Evolutionary conservation across 1,140 invertebrate genomes (phyloP).

Genomic region (Cotesia vestalis): DNA sequence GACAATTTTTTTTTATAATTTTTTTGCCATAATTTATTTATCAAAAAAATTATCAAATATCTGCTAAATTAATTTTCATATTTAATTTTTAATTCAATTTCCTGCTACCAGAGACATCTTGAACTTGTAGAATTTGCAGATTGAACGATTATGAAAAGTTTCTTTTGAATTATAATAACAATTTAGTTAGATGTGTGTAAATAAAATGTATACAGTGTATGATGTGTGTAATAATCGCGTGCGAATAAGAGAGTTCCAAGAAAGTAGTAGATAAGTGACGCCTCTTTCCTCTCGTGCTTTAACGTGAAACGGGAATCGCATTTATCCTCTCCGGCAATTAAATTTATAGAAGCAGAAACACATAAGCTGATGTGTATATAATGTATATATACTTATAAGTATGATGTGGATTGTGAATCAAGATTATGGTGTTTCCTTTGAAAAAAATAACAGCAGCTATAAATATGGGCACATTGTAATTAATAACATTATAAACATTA

Average conservation of each 20-base stretch:
- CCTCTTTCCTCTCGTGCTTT: slow-evolving; percentile 14
- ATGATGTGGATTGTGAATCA: not conserved
- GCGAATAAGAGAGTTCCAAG: slow-evolving; percentile 11
- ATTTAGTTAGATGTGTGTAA: not conserved
- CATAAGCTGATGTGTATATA: not conserved
- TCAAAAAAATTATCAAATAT: no score
- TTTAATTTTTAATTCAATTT: no score
- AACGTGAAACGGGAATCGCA: not conserved
- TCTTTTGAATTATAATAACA: not conserved
- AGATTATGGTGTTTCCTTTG: not conserved
- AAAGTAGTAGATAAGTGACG: not conserved
- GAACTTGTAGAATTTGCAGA: no score
- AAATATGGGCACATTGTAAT: no score
- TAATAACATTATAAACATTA: no score
- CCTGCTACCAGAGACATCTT: no score
- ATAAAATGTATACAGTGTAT: not conserved
- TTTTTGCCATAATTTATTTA: no score
- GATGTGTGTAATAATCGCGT: slow-evolving; percentile 9
- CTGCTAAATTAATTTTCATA: no score
- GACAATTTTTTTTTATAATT: no score
- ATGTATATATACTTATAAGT: no score
- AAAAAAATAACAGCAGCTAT: no score
- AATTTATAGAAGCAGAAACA: slow-evolving; percentile 9
- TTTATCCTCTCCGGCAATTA: slow-evolving; percentile 14
- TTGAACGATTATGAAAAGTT: no score